Percentiles rank a stretch among this genome's conserved stretches.
Evolutionary conservation across 2,888 invertebrate genomes (phyloP).

Genomic region (Synergus japonicus): DNA sequence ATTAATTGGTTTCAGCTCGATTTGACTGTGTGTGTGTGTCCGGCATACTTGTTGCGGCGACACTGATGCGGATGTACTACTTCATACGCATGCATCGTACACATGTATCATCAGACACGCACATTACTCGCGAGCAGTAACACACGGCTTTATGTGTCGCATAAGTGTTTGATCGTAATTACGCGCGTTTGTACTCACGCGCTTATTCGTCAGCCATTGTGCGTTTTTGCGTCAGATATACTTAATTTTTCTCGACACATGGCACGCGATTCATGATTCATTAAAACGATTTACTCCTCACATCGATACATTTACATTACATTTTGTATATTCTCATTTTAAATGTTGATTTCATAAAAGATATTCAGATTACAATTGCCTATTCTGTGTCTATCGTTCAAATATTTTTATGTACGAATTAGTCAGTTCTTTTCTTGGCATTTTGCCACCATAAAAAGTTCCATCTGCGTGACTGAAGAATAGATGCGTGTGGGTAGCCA

Average conservation of each 20-base stretch:
- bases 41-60: constrained; percentile 52
- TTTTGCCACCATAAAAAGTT: background rate
- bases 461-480: background rate
- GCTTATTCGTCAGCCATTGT: constrained; percentile 59
- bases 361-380: background rate
- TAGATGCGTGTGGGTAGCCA: background rate
- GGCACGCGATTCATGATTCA: too few species aligned
- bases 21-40: constrained; percentile 47
- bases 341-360: too few species aligned
- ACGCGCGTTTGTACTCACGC: constrained; percentile 53
- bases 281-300: too few species aligned
- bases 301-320: too few species aligned
- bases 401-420: background rate
- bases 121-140: background rate
- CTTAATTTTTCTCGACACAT: too few species aligned
- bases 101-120: constrained; percentile 33
- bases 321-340: too few species aligned
- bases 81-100: background rate
- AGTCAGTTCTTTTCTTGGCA: background rate
- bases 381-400: background rate
- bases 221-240: constrained; percentile 62
- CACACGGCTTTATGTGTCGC: constrained; percentile 35
- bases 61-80: constrained; percentile 25
- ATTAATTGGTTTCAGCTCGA: constrained; percentile 64
- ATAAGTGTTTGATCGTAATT: constrained; percentile 47